Evolutionary conservation across 1,140 invertebrate genomes (phyloP).

Genomic region (Anoplolepis gracilipes): DNA sequence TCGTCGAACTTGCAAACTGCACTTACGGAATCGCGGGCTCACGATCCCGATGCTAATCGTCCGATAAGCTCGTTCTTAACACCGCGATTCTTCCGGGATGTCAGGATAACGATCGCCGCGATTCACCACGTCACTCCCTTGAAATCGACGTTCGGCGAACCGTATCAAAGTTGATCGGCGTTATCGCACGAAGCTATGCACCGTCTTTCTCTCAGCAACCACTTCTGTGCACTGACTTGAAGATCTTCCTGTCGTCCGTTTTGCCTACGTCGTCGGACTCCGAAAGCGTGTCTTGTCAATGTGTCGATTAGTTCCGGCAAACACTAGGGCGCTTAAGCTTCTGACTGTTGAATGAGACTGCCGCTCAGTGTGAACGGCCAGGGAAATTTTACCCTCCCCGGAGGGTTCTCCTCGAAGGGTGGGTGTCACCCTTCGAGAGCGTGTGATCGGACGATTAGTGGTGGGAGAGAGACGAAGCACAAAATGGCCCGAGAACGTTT

Average conservation of each 20-base stretch:
- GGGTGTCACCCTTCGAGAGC: constrained; percentile 76
- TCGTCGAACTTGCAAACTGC: constrained; percentile 43
- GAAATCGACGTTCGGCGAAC: not conserved
- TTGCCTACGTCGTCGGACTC: not conserved
- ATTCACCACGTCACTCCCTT: constrained; percentile 5
- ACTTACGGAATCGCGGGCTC: constrained; percentile 24
- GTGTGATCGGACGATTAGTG: constrained; percentile 62
- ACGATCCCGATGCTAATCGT: constrained; percentile 46
- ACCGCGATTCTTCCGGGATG: constrained; percentile 48
- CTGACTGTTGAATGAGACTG: constrained; percentile 71
- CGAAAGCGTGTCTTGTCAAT: constrained; percentile 17
- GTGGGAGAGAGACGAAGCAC: constrained; percentile 72
- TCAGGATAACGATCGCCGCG: constrained; percentile 40
- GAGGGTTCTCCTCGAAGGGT: constrained; percentile 67
- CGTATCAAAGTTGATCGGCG: constrained; percentile 7
- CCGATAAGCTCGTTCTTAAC: constrained; percentile 45
- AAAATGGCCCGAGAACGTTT: constrained; percentile 32
- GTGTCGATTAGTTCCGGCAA: constrained; percentile 21
- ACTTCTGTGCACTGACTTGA: constrained; percentile 40
- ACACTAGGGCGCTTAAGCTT: constrained; percentile 52
- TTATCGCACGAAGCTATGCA: not conserved
- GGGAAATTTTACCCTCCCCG: constrained; percentile 75
- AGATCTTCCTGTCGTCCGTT: not conserved
- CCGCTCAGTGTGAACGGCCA: constrained; percentile 37
- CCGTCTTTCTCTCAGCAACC: not conserved